Conservation (phyloP, 2,113 vertebrate species). For the Ictidomys tridecemlineatus region DNA sequence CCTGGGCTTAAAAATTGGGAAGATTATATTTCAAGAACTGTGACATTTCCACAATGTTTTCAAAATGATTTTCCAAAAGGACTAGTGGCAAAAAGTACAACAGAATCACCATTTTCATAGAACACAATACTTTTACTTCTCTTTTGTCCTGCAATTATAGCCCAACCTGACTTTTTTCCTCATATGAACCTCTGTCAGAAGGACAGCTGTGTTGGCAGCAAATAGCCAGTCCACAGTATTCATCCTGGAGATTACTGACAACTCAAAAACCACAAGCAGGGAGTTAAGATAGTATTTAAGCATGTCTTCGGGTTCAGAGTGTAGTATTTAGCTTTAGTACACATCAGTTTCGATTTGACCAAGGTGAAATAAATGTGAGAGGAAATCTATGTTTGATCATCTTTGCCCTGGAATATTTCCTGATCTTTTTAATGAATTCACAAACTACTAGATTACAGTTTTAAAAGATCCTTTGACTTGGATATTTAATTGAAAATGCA, state of each 20-base stretch:
- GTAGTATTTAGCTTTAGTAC: slow-evolving; percentile 35
- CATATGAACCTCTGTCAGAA: slow-evolving; percentile 70
- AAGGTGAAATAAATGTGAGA: slow-evolving; percentile 67
- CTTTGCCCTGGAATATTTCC: slow-evolving; percentile 45
- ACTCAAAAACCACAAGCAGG: slow-evolving; percentile 72
- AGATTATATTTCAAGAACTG: slow-evolving; percentile 56
- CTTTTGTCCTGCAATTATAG: slow-evolving; percentile 39
- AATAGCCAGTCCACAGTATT: slow-evolving; percentile 10
- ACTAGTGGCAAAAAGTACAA: slow-evolving; percentile 31
- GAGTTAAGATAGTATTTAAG: slow-evolving; percentile 51
- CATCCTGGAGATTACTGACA: slow-evolving; percentile 67
- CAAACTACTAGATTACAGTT: slow-evolving; percentile 55
- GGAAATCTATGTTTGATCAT: slow-evolving; percentile 21
- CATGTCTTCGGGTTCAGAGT: slow-evolving; percentile 13
- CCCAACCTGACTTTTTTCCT: slow-evolving; percentile 41
- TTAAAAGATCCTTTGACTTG: slow-evolving; percentile 34
- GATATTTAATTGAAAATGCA: slow-evolving; percentile 52
- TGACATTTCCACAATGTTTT: slow-evolving; percentile 58
- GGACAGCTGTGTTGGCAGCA: slow-evolving; percentile 66
- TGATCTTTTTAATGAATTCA: slow-evolving; percentile 54
- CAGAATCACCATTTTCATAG: slow-evolving; percentile 46
- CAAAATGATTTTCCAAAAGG: slow-evolving; percentile 65
- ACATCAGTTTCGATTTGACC: slow-evolving; percentile 59
- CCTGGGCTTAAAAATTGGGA: slow-evolving; percentile 43
- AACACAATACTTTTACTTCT: not conserved